phyloP scores from a whole-genome alignment of 2,888 invertebrate species.

The Heteromurus nitidus region DNA sequence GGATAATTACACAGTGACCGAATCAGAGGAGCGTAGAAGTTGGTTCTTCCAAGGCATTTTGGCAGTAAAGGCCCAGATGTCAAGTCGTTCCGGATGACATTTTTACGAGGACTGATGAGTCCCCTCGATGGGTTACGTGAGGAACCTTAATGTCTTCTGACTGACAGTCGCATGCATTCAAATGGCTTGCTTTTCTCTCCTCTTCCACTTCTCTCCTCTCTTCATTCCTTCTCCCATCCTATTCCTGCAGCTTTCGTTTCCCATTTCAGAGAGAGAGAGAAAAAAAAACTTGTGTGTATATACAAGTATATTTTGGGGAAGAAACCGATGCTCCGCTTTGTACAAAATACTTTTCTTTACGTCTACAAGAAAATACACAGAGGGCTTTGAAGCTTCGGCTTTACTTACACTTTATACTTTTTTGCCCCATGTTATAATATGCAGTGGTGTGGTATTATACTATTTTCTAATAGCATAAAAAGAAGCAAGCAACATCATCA shows the following conservation, averaged over 20 bases:
- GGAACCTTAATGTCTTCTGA: slow-evolving; percentile 73
- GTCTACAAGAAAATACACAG: not conserved
- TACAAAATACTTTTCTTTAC: slow-evolving; percentile 39
- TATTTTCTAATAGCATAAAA: slow-evolving; percentile 42
- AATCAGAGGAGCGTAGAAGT: slow-evolving; percentile 69
- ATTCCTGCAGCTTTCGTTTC: slow-evolving; percentile 51
- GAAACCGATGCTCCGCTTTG: slow-evolving; percentile 21
- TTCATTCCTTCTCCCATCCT: slow-evolving; percentile 35
- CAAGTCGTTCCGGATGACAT: slow-evolving; percentile 73
- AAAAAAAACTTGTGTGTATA: slow-evolving; percentile 44
- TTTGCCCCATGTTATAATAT: not conserved
- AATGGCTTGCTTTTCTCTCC: slow-evolving; percentile 73
- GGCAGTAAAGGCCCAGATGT: slow-evolving; percentile 73
- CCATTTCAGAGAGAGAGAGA: slow-evolving; percentile 36
- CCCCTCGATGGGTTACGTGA: slow-evolving; percentile 73
- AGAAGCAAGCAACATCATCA: slow-evolving; percentile 5
- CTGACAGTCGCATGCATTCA: slow-evolving; percentile 73
- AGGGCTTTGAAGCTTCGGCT: not conserved
- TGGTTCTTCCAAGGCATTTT: slow-evolving; percentile 61
- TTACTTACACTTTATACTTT: not conserved
- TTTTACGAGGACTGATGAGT: slow-evolving; percentile 73
- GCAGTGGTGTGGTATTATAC: slow-evolving; percentile 26
- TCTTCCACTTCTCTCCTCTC: slow-evolving; percentile 60
- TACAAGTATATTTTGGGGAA: too few species aligned
- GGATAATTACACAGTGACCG: slow-evolving; percentile 74